Evolutionary conservation across 2,113 vertebrate genomes (phyloP), one percentile per base, ranked within the genome.

Genomic region (Onychostoma macrolepis): DNA sequence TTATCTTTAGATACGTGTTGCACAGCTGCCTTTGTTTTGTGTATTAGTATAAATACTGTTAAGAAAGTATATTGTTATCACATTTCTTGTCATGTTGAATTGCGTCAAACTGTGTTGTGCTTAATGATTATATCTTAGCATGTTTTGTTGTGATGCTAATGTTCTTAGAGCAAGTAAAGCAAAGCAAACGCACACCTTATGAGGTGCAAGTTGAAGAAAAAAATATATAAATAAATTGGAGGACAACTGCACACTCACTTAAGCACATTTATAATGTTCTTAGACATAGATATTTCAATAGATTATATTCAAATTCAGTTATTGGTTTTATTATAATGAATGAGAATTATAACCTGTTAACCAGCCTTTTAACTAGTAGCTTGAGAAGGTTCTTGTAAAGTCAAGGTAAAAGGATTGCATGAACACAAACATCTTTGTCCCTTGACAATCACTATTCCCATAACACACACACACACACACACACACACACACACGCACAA

Each of bases 351-450:
- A 71, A 36, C 17, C 7, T 21, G 67, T 36, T 53, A 71, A 10
- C 19, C 67, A 71, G 33, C 11, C 21, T 74, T 43, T 74, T 43
- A 74, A 45, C 41, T 26, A 45, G 3, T 15, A 12, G n/a, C 24
- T 28, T 13, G 3, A 45, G 41, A 26, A 53, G 28, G 45, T 78
- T 78, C 6, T 72, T 30, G 4, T 36, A 21, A 36, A 71, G 30
- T 33, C 45, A 33, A 30, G 26, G 4, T 53, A 78, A 78, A 78
- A 30, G 4, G 15, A 78, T 9, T 53, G 7, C 56, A 19, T 19
- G 69, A 38, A 45, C 24, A 45, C 76, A 78, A 78, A 78, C 76
- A 78, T 4, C 48, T 8, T 53, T 78, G 28, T 78, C 76, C 28
- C 76, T 78, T 50, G 76, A 50, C 45, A 50, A 11, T 9, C 45